Percentiles rank a stretch among this genome's conserved stretches.
These are phyloP conservation scores for Aleiodes sp. DNA, from an alignment of 1,140 invertebrate species.

Conservation along the genomic window DNA sequence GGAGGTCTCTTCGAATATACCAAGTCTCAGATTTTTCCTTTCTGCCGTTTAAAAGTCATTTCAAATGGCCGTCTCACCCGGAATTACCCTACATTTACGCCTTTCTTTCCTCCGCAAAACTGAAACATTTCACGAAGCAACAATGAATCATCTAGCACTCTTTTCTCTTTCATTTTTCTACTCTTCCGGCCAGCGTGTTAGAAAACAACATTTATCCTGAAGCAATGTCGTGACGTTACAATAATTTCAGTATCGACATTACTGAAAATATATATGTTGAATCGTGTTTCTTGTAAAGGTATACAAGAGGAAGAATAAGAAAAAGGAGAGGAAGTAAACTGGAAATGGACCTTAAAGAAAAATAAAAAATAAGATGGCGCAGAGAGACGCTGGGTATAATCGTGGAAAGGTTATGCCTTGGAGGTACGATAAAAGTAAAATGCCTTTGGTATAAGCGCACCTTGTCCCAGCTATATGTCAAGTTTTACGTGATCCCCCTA, in stretches of 20 bases:
- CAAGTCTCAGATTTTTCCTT: too few relatives aligned
- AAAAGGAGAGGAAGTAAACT: conserved; percentile 10
- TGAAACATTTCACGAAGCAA: conserved; percentile 6
- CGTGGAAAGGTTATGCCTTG: conserved; percentile 7
- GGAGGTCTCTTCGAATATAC: too few relatives aligned
- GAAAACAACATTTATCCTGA: conserved; percentile 36
- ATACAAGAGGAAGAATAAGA: neutral
- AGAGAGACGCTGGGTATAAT: neutral
- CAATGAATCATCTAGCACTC: conserved; percentile 36
- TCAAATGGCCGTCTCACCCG: neutral
- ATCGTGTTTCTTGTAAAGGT: neutral
- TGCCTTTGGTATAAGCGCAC: conserved; percentile 18
- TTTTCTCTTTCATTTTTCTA: conserved; percentile 12
- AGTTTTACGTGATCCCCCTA: neutral
- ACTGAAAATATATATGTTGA: conserved; percentile 11
- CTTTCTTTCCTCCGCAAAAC: conserved; percentile 13
- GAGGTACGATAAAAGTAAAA: conserved; percentile 16
- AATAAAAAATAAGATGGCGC: neutral
- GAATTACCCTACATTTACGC: too few relatives aligned
- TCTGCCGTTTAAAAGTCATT: neutral
- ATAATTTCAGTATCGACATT: conserved; percentile 29
- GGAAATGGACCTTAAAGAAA: neutral
- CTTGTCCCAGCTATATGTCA: conserved; percentile 14
- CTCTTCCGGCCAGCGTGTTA: neutral
- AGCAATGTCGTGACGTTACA: conserved; percentile 17